Evolutionary conservation across 2,888 invertebrate species (phyloP), one percentile per base, ranked within the genome.

Genomic region (Cephus runcator): DNA sequence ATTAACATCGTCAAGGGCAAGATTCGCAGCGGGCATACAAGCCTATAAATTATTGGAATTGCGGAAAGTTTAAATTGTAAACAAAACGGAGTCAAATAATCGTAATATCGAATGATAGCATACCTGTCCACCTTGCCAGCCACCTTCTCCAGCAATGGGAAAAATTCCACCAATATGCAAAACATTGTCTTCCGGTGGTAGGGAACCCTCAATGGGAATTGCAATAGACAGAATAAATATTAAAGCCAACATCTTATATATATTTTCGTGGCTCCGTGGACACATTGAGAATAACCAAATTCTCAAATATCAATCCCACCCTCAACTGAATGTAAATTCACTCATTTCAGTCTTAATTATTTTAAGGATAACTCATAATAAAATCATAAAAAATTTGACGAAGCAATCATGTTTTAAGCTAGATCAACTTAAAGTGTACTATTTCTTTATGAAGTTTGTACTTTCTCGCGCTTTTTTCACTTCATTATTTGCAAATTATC

Each of bases 101-200:
- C 68, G 23, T 69, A 76, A 75, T 40, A 23, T 75, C 4, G 34
- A 40, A 76, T 68, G 74, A 76, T 69, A 36, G 31, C 23, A 87
- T 79, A 94, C 94, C 92, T 98, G 97, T 6, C 99, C 99, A 68
- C 99, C 99, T 89, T 99, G 98, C 99, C 99, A 99, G 86, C 98
- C 98, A 76, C 98, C 98, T 89, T 97, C 96, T 75, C 98, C 99
- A 78, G 95, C 96, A 93, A 99, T 99, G 69, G 99, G 99, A 92
- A 99, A 99, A 89, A 99, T 98, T 77, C 98, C 99, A 77, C 99
- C 99, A 91, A 99, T 98, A 92, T 98, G 97, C 87, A 98, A 93
- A 88, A 97, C 96, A 92, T 96, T 95, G 85, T 94, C 94, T 74
- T 93, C 93, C 23, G 86, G 84, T 79, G 87, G 86, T 75, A 88